Conservation (phyloP, 2,797 vertebrate genomes). For the Lindbergichthys nudifrons region DNA sequence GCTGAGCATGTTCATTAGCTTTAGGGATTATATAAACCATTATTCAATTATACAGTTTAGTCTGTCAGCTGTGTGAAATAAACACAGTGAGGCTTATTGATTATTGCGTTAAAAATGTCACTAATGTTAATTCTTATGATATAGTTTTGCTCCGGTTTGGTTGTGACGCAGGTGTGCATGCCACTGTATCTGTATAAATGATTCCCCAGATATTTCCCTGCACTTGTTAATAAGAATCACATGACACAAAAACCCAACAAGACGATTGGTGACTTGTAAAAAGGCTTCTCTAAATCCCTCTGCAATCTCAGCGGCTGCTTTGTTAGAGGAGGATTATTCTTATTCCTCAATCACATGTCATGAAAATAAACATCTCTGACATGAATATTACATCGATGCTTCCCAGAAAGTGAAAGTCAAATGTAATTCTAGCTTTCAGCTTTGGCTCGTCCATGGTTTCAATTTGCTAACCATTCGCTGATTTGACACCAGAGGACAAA, state of each 20-base stretch:
- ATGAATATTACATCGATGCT: conserved; percentile 41
- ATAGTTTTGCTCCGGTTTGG: neutral
- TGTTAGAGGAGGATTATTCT: conserved; percentile 52
- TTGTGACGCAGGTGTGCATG: neutral
- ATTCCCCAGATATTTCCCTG: neutral
- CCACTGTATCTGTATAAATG: neutral
- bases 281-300: conserved; percentile 32
- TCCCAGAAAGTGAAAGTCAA: neutral
- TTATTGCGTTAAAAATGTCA: conserved; percentile 6
- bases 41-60: conserved; percentile 34
- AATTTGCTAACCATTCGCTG: conserved; percentile 17
- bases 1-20: conserved; percentile 31
- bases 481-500: conserved; percentile 43
- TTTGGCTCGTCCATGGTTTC: conserved; percentile 18
- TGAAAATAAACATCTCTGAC: conserved; percentile 55
- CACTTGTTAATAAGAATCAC: conserved; percentile 8
- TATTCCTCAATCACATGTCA: conserved; percentile 37
- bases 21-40: conserved; percentile 36
- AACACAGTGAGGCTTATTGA: neutral
- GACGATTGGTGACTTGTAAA: neutral
- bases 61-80: conserved; percentile 23
- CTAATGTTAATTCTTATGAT: neutral
- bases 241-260: neutral
- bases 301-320: conserved; percentile 28
- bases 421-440: conserved; percentile 27